phyloP scores from a whole-genome alignment of 1,140 invertebrate species.

The Micrasema longulum region DNA sequence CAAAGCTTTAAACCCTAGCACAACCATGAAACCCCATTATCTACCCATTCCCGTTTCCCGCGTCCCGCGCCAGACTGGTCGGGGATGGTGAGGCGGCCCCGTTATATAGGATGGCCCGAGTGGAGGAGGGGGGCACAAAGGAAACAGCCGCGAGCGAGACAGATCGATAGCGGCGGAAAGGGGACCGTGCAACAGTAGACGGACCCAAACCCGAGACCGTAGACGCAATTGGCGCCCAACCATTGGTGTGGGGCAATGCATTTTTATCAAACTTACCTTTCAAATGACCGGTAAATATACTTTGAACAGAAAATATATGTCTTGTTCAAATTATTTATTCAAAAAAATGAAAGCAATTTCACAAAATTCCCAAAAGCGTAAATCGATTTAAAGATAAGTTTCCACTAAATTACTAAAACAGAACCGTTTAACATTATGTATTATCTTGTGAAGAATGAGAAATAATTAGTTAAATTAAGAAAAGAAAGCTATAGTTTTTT shows the following conservation, averaged over 20 bases:
- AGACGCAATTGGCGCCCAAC: slow-evolving; percentile 32
- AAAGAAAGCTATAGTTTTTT: too few species aligned
- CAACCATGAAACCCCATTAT: not conserved
- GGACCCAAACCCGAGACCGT: slow-evolving; percentile 14
- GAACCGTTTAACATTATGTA: too few species aligned
- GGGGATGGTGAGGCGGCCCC: slow-evolving; percentile 9
- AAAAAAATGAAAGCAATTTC: too few species aligned
- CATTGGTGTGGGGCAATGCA: not conserved
- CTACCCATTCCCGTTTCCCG: not conserved
- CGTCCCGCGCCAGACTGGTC: slow-evolving; percentile 34
- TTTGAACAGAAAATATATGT: too few species aligned
- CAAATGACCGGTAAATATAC: too few species aligned
- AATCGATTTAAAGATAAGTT: too few species aligned
- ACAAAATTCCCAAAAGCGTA: too few species aligned
- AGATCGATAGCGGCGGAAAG: slow-evolving; percentile 35
- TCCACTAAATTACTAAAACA: too few species aligned
- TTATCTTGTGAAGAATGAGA: too few species aligned
- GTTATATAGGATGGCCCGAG: not conserved
- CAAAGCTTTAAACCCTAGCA: slow-evolving; percentile 15
- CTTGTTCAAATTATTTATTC: too few species aligned
- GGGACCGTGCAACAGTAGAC: slow-evolving; percentile 38
- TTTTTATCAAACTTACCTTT: too few species aligned
- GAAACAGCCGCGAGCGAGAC: slow-evolving; percentile 41
- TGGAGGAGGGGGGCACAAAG: slow-evolving; percentile 16
- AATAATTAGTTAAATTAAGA: too few species aligned